phyloP scores from a whole-genome alignment of 2,113 vertebrate genomes.

The Hydrolagus affinis region DNA sequence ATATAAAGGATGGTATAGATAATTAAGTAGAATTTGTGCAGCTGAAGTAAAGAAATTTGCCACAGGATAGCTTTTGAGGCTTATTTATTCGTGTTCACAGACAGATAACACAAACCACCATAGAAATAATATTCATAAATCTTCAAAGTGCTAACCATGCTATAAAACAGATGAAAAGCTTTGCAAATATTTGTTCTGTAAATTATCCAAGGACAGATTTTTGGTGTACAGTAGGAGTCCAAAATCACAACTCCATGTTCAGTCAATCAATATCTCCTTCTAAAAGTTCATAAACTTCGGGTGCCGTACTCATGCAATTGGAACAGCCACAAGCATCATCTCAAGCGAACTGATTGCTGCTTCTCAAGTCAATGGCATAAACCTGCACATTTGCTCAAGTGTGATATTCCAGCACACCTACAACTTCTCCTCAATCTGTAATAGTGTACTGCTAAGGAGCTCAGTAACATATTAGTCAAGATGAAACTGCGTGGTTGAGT shows the following conservation, averaged over 20 bases:
- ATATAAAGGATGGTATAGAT: slow-evolving; percentile 5
- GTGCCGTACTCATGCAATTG: not conserved
- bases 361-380: not conserved
- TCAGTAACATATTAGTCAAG: slow-evolving; percentile 1
- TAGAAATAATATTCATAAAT: not conserved
- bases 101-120: not conserved
- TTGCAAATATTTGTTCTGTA: slow-evolving; percentile 30
- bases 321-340: not conserved
- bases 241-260: not conserved
- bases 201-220: not conserved
- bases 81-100: slow-evolving; percentile 16
- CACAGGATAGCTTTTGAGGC: not conserved
- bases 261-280: not conserved
- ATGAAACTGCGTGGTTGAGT: not conserved
- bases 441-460: not conserved
- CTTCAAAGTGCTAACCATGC: slow-evolving; percentile 8
- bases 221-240: not conserved
- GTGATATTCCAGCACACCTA: not conserved
- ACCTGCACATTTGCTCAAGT: not conserved
- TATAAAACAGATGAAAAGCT: not conserved
- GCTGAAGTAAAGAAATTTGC: not conserved
- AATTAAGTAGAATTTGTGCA: not conserved
- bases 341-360: not conserved
- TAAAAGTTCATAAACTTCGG: not conserved
- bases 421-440: not conserved